These are phyloP conservation scores for Phalloptychus januarius DNA, from an alignment of 2,797 vertebrate genomes.

Conservation along the genomic window DNA sequence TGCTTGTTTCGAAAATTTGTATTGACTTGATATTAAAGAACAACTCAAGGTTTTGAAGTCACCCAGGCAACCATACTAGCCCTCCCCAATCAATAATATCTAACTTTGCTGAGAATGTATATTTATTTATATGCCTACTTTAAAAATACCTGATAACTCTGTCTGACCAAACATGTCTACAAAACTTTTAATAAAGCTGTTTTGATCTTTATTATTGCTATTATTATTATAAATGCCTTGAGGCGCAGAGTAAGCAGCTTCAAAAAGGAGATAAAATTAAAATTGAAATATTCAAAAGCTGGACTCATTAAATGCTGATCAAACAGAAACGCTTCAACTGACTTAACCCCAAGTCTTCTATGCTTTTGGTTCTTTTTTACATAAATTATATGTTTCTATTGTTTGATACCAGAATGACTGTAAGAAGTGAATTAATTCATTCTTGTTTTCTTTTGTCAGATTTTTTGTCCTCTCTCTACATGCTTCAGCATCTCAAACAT, in stretches of 20 bases:
- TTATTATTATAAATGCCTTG: not conserved
- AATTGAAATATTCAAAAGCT: conserved; percentile 7
- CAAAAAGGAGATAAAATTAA: not conserved
- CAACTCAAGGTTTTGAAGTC: not conserved
- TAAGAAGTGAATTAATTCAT: not conserved
- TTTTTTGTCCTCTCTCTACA: not conserved
- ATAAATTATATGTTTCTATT: not conserved
- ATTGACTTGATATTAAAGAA: not conserved
- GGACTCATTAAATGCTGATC: conserved; percentile 8
- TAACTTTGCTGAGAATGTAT: not conserved
- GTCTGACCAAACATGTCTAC: not conserved
- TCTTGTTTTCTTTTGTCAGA: not conserved
- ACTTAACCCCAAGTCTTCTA: not conserved
- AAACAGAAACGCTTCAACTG: not conserved
- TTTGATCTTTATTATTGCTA: not conserved
- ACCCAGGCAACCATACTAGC: not conserved
- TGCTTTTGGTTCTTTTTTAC: not conserved
- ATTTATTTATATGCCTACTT: not conserved
- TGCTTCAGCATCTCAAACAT: not conserved
- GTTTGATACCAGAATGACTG: not conserved
- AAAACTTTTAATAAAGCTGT: not conserved
- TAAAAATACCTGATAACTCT: not conserved
- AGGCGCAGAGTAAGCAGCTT: not conserved
- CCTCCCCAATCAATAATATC: not conserved
- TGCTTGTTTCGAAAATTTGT: not conserved